Percentiles rank a stretch among this genome's conserved stretches.
phyloP scores from a whole-genome alignment of 2,888 invertebrate species.

The Stenoptilia bipunctidactyla region DNA sequence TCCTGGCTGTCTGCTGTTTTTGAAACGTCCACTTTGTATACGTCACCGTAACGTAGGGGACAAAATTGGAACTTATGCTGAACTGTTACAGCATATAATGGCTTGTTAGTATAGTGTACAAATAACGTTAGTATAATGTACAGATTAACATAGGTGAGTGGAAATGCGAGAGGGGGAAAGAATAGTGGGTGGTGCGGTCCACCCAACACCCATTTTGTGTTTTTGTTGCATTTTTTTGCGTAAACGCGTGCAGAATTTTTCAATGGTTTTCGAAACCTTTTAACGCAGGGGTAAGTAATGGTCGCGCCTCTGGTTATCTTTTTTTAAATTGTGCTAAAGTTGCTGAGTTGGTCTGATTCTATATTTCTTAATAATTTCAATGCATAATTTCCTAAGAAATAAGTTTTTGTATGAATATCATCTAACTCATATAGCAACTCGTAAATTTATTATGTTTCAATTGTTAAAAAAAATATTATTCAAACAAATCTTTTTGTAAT shows the following conservation, averaged over 20 bases:
- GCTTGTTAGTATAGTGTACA: conserved; percentile 23
- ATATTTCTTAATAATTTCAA: too few species aligned
- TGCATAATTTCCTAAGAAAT: too few species aligned
- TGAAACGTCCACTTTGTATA: conserved; percentile 29
- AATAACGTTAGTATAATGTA: conserved; percentile 52
- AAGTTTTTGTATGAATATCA: too few species aligned
- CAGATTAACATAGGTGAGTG: conserved; percentile 65
- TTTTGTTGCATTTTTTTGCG: conserved; percentile 64
- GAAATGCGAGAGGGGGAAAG: conserved; percentile 41
- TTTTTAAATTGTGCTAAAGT: too few species aligned
- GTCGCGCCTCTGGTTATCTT: too few species aligned
- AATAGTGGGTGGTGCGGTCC: conserved; percentile 33
- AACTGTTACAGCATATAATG: conserved; percentile 20
- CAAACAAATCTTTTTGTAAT: too few species aligned
- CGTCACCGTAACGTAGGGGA: conserved; percentile 11
- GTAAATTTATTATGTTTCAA: too few species aligned
- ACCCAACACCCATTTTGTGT: conserved; percentile 49
- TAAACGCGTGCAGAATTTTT: conserved; percentile 32
- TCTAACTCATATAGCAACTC: too few species aligned
- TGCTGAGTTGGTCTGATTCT: too few species aligned
- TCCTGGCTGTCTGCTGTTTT: conserved; percentile 53
- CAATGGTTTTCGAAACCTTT: conserved; percentile 2
- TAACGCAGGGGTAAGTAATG: too few species aligned
- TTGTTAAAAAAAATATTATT: too few species aligned
- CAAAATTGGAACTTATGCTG: conserved; percentile 20